phyloP scores from a whole-genome alignment of 2,888 invertebrate genomes.

The Andrena hattorfiana region DNA sequence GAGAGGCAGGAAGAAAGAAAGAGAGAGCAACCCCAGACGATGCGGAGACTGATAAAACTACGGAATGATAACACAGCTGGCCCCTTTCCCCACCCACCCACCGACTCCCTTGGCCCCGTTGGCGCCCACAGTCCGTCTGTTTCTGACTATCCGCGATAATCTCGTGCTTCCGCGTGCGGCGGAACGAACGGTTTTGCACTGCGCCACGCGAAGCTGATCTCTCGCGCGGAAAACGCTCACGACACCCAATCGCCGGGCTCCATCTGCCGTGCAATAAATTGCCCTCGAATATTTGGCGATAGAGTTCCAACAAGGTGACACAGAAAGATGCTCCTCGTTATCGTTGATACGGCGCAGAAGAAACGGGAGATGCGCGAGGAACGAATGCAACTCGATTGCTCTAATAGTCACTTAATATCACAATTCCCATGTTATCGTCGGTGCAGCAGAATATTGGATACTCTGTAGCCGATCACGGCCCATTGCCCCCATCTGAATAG shows the following conservation, averaged over 20 bases:
- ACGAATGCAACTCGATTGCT: too few relatives aligned
- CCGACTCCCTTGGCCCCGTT: constrained; percentile 30
- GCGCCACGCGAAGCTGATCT: constrained; percentile 19
- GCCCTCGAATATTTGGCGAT: not conserved
- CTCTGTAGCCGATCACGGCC: too few relatives aligned
- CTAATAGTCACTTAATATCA: too few relatives aligned
- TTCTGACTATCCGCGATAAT: constrained; percentile 75
- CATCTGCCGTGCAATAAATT: not conserved
- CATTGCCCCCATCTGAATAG: too few relatives aligned
- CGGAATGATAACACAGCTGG: constrained; percentile 72
- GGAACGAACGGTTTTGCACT: constrained; percentile 29
- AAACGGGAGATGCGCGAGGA: too few relatives aligned
- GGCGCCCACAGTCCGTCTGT: constrained; percentile 65
- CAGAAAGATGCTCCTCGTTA: too few relatives aligned
- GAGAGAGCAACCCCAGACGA: constrained; percentile 76
- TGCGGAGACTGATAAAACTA: constrained; percentile 75
- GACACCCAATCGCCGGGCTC: constrained; percentile 14
- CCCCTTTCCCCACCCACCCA: constrained; percentile 30
- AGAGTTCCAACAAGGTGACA: too few relatives aligned
- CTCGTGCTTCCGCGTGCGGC: constrained; percentile 59
- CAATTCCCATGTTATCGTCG: too few relatives aligned
- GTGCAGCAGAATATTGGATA: too few relatives aligned
- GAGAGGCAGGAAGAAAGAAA: constrained; percentile 53
- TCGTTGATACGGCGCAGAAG: too few relatives aligned
- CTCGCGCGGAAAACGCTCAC: constrained; percentile 28